Percentiles rank a stretch among this genome's conserved stretches.
These are phyloP conservation scores for Yponomeuta plumbellus DNA, from an alignment of 2,888 invertebrate genomes.

Conservation along the genomic window DNA sequence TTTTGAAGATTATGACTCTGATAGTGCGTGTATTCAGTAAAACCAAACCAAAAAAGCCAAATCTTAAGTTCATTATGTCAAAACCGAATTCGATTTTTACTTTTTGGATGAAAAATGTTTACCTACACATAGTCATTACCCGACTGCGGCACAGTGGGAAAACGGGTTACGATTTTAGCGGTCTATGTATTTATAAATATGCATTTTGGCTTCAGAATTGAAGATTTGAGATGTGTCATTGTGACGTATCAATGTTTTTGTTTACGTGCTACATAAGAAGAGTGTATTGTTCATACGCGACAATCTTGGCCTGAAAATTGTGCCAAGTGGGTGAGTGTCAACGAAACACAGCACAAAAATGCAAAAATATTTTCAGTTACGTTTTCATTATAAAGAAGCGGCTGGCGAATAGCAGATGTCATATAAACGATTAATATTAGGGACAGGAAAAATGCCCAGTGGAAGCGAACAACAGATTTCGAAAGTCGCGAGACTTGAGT, in stretches of 20 bases:
- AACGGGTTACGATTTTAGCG: too few relatives aligned
- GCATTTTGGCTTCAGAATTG: too few relatives aligned
- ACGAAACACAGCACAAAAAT: slow-evolving; percentile 37
- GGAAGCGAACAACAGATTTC: slow-evolving; percentile 3
- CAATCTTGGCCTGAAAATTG: slow-evolving; percentile 21
- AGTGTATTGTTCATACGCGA: not conserved
- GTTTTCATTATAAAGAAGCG: too few relatives aligned
- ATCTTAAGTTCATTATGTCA: too few relatives aligned
- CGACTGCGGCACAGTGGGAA: too few relatives aligned
- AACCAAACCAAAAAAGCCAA: too few relatives aligned
- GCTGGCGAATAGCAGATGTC: not conserved
- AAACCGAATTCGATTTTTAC: not conserved
- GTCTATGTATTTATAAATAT: too few relatives aligned
- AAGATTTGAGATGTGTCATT: too few relatives aligned
- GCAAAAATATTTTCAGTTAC: not conserved
- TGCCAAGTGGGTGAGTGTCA: slow-evolving; percentile 73
- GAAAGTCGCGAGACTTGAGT: not conserved
- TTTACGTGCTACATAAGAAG: not conserved
- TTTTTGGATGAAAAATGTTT: not conserved
- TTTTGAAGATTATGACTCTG: not conserved
- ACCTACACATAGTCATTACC: not conserved
- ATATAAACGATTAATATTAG: slow-evolving; percentile 4
- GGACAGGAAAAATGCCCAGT: not conserved
- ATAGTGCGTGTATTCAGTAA: too few relatives aligned
- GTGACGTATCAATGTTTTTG: not conserved